Evolutionary conservation across 2,113 vertebrate genomes (phyloP), one percentile per base, ranked within the genome.

Genomic region (Astatotilapia flaviijosephi): DNA sequence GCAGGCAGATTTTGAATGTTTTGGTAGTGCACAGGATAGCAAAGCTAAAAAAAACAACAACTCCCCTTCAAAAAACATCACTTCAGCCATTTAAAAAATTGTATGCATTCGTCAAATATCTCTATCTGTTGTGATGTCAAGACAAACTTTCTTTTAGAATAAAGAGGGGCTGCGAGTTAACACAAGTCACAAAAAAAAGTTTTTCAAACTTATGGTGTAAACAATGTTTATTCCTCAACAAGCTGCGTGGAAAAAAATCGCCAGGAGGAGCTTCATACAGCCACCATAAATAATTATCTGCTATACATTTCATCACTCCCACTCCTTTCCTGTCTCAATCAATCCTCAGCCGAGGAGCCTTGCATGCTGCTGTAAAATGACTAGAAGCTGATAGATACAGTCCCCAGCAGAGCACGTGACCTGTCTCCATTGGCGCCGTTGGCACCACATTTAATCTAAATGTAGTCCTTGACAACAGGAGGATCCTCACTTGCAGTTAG

Each of bases 271-370:
- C 91, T 92, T 83, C 45, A 8, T 58, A 51, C 91, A 42, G 13
- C 81, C 90, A 73, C 86, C 42, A 93, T 95, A 94, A 95, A 95
- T 95, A 95, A 95, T 96, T 89, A 94, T 94, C 89, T 90, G 83
- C 92, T 95, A 86, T 95, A 94, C 90, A 94, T 95, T 96, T 96
- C 91, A 95, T 95, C 94, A 94, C 94, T 92, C 93, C 91, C 92
- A 92, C 94, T 94, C 90, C 65, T 89, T 94, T 92, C 90, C 93
- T 93, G 93, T 90, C 93, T 94, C 92, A 54, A 95, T 96, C 95
- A 95, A 94, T 96, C 93, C 89, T 94, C 86, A 86, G 86, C 91
- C 79, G 92, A 86, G 80, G 93, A 92, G 89, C 91, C 87, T 91
- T 79, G 93, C 94, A 87, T 82, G 87, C 93, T 90, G 94, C 86